Evolutionary conservation across 2,888 invertebrate species (phyloP).

Genomic region (Calameuta pallipes): DNA sequence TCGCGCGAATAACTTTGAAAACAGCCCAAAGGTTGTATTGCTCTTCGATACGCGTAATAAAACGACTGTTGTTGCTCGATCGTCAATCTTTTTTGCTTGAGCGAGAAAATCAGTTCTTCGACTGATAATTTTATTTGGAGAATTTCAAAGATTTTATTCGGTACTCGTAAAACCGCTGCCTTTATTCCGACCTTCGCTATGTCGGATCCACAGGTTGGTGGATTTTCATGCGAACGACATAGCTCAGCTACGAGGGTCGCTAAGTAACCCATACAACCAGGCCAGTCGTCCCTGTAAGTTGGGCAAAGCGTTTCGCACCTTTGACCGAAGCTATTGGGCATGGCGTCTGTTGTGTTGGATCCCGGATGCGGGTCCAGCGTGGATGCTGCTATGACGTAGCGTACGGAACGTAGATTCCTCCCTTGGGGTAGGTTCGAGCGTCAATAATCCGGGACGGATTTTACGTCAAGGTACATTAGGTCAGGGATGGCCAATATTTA

Average conservation of each 20-base stretch:
- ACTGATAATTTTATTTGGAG: background rate
- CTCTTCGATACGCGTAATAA: background rate
- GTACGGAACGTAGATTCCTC: background rate
- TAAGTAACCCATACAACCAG: background rate
- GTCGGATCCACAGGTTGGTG: background rate
- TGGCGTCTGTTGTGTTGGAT: background rate
- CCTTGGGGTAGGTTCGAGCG: constrained; percentile 15
- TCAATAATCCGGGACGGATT: constrained; percentile 10
- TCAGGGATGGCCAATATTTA: constrained; percentile 2
- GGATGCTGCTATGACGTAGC: background rate
- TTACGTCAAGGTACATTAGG: constrained; percentile 2
- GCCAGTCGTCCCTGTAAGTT: background rate
- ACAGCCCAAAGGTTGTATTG: background rate
- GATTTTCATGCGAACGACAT: background rate
- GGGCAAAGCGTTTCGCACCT: background rate
- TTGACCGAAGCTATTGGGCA: background rate
- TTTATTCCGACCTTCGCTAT: background rate
- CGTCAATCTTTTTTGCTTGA: background rate
- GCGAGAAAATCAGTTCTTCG: too few relatives aligned
- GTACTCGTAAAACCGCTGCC: background rate
- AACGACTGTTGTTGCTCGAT: background rate
- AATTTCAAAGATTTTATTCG: background rate
- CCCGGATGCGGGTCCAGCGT: background rate
- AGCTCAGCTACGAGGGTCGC: background rate
- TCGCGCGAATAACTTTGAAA: background rate